Evolutionary conservation across 2,888 invertebrate species (phyloP).

Genomic region (Cepaea hortensis): DNA sequence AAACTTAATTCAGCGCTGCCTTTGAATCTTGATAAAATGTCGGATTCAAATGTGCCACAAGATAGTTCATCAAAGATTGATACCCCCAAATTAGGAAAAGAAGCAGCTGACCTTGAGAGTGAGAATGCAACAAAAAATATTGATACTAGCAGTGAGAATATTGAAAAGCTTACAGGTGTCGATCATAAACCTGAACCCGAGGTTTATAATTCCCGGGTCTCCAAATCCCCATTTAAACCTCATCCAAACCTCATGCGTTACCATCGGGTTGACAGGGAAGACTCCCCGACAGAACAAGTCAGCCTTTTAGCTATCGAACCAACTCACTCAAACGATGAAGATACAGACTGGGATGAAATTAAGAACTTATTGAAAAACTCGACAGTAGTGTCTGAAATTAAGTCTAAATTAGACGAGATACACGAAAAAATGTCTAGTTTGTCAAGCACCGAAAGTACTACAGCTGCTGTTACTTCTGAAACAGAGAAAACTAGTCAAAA

Average conservation of each 20-base stretch:
- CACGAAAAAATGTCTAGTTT: conserved; percentile 28
- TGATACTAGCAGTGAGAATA: neutral
- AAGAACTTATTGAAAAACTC: conserved; percentile 25
- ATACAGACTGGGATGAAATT: conserved; percentile 25
- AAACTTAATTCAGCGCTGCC: neutral
- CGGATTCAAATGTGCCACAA: neutral
- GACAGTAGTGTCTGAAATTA: conserved; percentile 34
- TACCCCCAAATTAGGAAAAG: neutral
- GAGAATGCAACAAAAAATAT: too few relatives aligned
- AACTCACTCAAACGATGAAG: neutral
- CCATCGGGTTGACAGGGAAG: neutral
- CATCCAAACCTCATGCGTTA: neutral
- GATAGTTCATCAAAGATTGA: neutral
- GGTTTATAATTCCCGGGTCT: conserved; percentile 7
- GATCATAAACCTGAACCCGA: neutral
- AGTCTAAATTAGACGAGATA: conserved; percentile 40
- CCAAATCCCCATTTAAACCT: neutral
- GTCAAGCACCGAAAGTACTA: neutral
- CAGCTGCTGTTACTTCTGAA: neutral
- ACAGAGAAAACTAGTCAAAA: neutral
- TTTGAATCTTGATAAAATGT: neutral
- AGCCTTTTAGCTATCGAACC: neutral
- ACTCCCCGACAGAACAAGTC: neutral
- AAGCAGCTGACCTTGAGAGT: neutral
- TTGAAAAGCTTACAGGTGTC: neutral